These are phyloP conservation scores for Eubasilissa splendida DNA, from an alignment of 2,888 invertebrate genomes.

Conservation along the genomic window DNA sequence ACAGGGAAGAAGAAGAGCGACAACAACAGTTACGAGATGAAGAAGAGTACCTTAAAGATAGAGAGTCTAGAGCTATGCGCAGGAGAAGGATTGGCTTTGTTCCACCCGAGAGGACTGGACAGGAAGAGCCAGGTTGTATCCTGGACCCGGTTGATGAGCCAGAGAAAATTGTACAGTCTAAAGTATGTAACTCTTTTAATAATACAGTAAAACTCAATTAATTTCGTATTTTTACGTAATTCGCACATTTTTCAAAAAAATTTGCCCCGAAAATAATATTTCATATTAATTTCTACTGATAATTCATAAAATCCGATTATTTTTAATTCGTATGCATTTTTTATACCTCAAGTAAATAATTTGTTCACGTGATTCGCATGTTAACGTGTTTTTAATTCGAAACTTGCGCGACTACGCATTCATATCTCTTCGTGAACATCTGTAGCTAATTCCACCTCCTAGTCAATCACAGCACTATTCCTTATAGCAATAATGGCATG, in stretches of 20 bases:
- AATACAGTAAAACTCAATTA: no score
- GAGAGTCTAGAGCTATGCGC: slow-evolving; percentile 67
- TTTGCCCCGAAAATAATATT: no score
- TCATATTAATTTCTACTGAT: no score
- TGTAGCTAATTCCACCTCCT: no score
- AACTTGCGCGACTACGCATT: no score
- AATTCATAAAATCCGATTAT: neutral
- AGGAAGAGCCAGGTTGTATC: slow-evolving; percentile 67
- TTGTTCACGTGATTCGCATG: no score
- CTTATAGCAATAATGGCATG: neutral
- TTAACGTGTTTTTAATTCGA: no score
- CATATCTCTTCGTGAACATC: no score
- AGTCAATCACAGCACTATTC: neutral
- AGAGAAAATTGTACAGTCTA: slow-evolving; percentile 61
- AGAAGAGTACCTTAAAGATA: slow-evolving; percentile 65
- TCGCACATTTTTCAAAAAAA: no score
- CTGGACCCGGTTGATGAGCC: slow-evolving; percentile 71
- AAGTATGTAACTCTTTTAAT: slow-evolving; percentile 39
- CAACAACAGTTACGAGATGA: slow-evolving; percentile 67
- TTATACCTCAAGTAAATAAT: neutral
- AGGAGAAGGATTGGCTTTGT: slow-evolving; percentile 75
- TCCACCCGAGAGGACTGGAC: slow-evolving; percentile 75
- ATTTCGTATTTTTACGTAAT: no score
- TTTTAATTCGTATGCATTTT: neutral
- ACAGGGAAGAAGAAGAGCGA: slow-evolving; percentile 65